These are phyloP conservation scores for Tetranychus piercei DNA, from an alignment of 2,888 invertebrate genomes.

Conservation along the genomic window DNA sequence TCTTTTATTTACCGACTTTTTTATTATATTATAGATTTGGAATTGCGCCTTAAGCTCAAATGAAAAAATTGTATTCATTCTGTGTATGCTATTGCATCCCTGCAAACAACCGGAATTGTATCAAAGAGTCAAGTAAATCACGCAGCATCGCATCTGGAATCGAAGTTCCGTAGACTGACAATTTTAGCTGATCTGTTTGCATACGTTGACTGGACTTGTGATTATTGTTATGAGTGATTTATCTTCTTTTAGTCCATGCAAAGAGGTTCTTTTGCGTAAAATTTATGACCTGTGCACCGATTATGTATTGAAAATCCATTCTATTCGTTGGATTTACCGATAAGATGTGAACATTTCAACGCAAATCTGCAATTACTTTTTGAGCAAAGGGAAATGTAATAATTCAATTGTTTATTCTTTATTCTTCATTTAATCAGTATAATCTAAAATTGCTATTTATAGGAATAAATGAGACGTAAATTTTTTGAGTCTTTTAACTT, in stretches of 20 bases:
- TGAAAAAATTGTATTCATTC: constrained; percentile 97
- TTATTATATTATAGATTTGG: constrained; percentile 46
- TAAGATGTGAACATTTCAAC: constrained; percentile 84
- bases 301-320: constrained; percentile 95
- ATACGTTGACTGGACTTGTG: constrained; percentile 90
- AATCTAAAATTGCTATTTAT: too few species aligned
- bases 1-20: background rate
- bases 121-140: constrained; percentile 32
- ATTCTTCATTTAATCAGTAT: too few species aligned
- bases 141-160: constrained; percentile 88
- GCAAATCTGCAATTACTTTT: constrained; percentile 63
- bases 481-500: too few species aligned
- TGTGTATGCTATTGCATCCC: constrained; percentile 23
- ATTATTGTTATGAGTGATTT: constrained; percentile 83
- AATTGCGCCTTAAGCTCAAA: constrained; percentile 79
- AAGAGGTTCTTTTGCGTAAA: constrained; percentile 53
- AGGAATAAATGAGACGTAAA: too few species aligned
- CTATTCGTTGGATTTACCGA: constrained; percentile 97
- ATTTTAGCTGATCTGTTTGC: constrained; percentile 88
- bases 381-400: too few species aligned
- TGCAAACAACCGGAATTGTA: constrained; percentile 17
- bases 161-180: constrained; percentile 75
- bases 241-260: constrained; percentile 10
- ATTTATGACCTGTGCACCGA: constrained; percentile 94
- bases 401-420: too few species aligned